Evolutionary conservation across 2,797 vertebrate genomes (phyloP).

Genomic region (Sciaenops ocellatus): DNA sequence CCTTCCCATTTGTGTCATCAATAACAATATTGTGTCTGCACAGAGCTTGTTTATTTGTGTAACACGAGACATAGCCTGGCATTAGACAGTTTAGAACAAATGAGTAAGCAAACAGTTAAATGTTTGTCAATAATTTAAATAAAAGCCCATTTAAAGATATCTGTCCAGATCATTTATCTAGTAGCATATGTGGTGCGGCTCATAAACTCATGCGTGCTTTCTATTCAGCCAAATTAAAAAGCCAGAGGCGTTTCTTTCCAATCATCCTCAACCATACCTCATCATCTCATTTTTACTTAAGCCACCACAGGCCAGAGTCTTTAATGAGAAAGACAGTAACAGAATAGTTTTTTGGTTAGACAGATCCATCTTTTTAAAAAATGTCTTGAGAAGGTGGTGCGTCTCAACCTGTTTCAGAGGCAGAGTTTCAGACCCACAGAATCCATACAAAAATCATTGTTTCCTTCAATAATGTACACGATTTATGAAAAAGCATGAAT

Average conservation of each 20-base stretch:
- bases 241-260: constrained; percentile 19
- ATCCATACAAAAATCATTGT: not conserved
- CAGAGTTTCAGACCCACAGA: not conserved
- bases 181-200: not conserved
- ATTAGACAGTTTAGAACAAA: not conserved
- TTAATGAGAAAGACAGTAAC: constrained; percentile 3
- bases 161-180: constrained; percentile 27
- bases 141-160: constrained; percentile 6
- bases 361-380: not conserved
- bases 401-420: not conserved
- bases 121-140: no score
- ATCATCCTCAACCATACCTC: constrained; percentile 17
- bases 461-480: not conserved
- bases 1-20: constrained; percentile 47
- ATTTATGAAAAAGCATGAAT: not conserved
- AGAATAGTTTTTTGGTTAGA: not conserved
- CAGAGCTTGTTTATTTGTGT: constrained; percentile 20
- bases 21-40: constrained; percentile 3
- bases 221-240: constrained; percentile 22
- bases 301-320: not conserved
- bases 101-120: constrained; percentile 1
- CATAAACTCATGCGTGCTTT: constrained; percentile 4
- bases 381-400: not conserved
- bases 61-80: constrained; percentile 1
- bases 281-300: constrained; percentile 37